Conservation (phyloP, 2,113 vertebrate species). For the Mesitornis unicolor region DNA sequence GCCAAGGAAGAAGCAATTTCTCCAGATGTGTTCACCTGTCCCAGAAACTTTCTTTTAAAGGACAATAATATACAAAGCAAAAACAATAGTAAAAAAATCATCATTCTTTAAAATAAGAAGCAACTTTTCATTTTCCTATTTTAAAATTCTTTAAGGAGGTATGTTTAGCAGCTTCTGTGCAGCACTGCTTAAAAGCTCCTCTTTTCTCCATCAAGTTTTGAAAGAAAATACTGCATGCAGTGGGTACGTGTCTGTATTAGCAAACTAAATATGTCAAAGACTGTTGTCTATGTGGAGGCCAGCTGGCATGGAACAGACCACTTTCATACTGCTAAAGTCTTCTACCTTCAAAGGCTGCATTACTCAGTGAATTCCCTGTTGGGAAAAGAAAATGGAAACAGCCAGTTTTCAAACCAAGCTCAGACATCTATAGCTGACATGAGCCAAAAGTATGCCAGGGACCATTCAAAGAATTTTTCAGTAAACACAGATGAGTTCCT, state of each 20-base stretch:
- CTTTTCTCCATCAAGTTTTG: not conserved
- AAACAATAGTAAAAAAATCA: not conserved
- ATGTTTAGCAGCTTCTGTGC: not conserved
- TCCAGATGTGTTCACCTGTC: not conserved
- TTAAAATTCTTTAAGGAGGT: not conserved
- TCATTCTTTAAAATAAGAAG: not conserved
- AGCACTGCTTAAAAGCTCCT: not conserved
- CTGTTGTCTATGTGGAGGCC: not conserved
- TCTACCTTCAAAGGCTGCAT: not conserved
- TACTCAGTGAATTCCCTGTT: not conserved
- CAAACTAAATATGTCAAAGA: not conserved
- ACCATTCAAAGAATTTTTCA: not conserved
- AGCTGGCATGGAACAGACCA: not conserved
- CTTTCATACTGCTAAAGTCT: not conserved
- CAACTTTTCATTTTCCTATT: not conserved
- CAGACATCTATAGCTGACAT: not conserved
- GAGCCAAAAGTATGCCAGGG: not conserved
- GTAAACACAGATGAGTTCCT: not conserved
- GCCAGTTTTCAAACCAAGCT: not conserved
- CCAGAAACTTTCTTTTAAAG: not conserved
- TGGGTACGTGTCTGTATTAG: not conserved
- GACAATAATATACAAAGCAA: not conserved
- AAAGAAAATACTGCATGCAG: not conserved
- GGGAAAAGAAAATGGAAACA: not conserved
- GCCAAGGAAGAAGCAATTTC: not conserved